phyloP scores from a whole-genome alignment of 2,797 vertebrate species.

The Trematocara caparti region DNA sequence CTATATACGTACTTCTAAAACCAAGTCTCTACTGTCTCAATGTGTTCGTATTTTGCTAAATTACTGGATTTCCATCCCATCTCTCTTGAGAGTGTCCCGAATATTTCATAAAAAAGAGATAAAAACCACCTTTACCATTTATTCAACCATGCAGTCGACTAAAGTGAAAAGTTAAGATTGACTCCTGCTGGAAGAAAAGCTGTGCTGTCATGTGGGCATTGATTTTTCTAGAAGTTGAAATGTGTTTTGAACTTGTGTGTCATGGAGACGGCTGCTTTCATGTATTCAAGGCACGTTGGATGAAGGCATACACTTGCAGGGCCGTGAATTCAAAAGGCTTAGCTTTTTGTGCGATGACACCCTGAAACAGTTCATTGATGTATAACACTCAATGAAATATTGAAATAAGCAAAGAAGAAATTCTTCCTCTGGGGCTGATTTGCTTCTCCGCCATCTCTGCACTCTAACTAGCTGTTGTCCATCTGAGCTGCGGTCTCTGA shows the following conservation, averaged over 20 bases:
- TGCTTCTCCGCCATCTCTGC: constrained; percentile 60
- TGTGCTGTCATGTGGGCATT: neutral
- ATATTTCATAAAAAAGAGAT: neutral
- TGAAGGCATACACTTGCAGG: constrained; percentile 33
- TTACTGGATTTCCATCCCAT: neutral
- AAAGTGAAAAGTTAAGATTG: neutral
- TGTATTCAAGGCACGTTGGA: constrained; percentile 51
- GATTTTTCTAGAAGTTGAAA: constrained; percentile 9
- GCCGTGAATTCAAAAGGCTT: constrained; percentile 48
- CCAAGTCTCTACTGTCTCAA: neutral
- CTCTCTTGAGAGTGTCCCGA: neutral
- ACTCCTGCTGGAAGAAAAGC: neutral
- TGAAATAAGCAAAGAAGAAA: constrained; percentile 55
- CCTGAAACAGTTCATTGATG: constrained; percentile 67
- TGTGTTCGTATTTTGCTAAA: neutral
- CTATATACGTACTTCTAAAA: neutral
- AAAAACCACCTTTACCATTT: neutral
- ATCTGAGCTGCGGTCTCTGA: constrained; percentile 31
- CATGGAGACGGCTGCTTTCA: constrained; percentile 23
- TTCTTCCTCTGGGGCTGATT: constrained; percentile 19
- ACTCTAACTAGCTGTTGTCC: constrained; percentile 75
- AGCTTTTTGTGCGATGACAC: constrained; percentile 47
- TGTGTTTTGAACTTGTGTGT: constrained; percentile 21
- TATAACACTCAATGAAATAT: constrained; percentile 67
- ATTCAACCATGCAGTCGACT: neutral